Evolutionary conservation across 2,797 vertebrate species (phyloP).

Genomic region (Echiichthys vipera): DNA sequence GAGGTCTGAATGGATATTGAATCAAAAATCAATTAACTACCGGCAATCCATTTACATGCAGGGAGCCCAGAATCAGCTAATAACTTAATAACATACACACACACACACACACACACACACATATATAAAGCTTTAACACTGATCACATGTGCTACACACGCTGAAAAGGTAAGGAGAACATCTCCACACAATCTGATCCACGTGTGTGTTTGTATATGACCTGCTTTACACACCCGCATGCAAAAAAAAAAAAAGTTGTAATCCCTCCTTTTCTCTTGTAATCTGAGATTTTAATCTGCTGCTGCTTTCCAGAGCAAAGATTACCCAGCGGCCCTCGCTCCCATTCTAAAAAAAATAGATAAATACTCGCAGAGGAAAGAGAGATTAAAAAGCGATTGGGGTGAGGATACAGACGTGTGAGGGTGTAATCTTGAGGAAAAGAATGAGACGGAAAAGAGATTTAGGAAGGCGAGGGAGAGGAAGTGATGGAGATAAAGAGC

Average conservation of each 20-base stretch:
- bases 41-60: slow-evolving; percentile 47
- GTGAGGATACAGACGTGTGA: slow-evolving; percentile 35
- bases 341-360: no score
- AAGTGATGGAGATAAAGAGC: slow-evolving; percentile 29
- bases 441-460: slow-evolving; percentile 6
- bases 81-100: slow-evolving; percentile 9
- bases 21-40: slow-evolving; percentile 60
- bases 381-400: background rate
- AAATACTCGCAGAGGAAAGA: background rate
- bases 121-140: background rate
- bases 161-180: background rate
- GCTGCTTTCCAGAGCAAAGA: slow-evolving; percentile 58
- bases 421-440: slow-evolving; percentile 33
- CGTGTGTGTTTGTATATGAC: slow-evolving; percentile 9
- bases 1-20: slow-evolving; percentile 36
- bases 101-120: slow-evolving; percentile 13
- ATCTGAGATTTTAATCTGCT: slow-evolving; percentile 76
- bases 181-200: background rate
- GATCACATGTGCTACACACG: background rate
- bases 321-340: slow-evolving; percentile 58
- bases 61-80: slow-evolving; percentile 31
- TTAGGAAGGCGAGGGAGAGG: slow-evolving; percentile 15
- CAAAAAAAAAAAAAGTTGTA: slow-evolving; percentile 49
- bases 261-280: slow-evolving; percentile 64
- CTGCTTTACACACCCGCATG: slow-evolving; percentile 23